phyloP scores from a whole-genome alignment of 2,888 invertebrate genomes.

The Glaucopsyche alexis region DNA sequence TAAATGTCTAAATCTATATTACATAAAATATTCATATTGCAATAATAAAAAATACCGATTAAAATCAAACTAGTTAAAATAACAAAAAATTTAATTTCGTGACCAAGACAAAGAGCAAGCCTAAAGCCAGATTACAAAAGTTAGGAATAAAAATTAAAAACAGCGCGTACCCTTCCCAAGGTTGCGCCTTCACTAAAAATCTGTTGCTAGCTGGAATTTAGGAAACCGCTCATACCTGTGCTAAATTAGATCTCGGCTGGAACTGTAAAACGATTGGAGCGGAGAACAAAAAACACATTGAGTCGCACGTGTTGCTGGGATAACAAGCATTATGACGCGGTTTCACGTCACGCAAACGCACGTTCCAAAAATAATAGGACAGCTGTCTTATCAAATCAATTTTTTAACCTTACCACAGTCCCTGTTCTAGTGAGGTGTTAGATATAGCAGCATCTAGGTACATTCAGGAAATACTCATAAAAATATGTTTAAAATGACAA shows the following conservation, averaged over 20 bases:
- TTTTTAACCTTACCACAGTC: conserved; percentile 45
- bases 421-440: not conserved
- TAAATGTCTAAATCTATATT: no score
- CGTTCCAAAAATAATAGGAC: conserved; percentile 56
- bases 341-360: conserved; percentile 51
- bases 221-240: not conserved
- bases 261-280: conserved; percentile 3
- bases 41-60: no score
- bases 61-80: no score
- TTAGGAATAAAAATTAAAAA: no score
- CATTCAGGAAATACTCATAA: not conserved
- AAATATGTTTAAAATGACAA: no score
- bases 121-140: no score
- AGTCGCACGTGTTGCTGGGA: conserved; percentile 39
- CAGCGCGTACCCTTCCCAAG: no score
- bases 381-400: conserved; percentile 56
- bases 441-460: not conserved
- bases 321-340: conserved; percentile 47
- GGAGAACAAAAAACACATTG: conserved; percentile 7
- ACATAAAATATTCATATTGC: no score
- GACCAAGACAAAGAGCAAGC: no score
- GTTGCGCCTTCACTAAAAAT: no score
- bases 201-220: conserved; percentile 7
- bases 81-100: no score
- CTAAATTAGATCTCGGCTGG: conserved; percentile 16